Conservation (phyloP, 2,113 vertebrate species). For the Loxodonta africana region DNA sequence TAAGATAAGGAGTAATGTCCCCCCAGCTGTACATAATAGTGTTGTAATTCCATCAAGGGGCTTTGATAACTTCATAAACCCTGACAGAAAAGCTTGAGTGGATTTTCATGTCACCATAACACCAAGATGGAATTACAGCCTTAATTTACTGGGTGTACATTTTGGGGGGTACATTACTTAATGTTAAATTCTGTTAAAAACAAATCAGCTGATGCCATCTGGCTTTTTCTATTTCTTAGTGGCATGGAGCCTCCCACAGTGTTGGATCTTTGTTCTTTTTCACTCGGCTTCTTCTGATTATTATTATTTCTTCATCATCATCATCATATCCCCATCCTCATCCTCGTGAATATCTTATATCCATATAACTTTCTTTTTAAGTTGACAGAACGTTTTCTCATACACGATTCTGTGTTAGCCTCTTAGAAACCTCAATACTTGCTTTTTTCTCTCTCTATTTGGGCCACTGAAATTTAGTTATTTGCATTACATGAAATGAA, state of each 20-base stretch:
- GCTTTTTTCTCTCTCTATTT: neutral
- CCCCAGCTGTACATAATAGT: constrained; percentile 73
- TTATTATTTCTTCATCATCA: neutral
- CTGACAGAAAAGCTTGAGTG: constrained; percentile 70
- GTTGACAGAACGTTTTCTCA: neutral
- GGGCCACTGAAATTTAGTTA: constrained; percentile 43
- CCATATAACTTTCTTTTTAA: neutral
- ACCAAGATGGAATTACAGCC: constrained; percentile 83
- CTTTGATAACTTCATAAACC: constrained; percentile 80
- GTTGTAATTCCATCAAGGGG: constrained; percentile 79
- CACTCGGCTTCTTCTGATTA: neutral
- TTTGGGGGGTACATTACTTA: constrained; percentile 79
- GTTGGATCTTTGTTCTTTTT: constrained; percentile 9
- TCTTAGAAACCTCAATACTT: neutral
- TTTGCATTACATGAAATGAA: constrained; percentile 24
- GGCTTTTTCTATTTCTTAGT: constrained; percentile 11
- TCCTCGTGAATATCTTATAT: neutral
- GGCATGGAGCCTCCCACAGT: neutral
- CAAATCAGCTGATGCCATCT: constrained; percentile 79
- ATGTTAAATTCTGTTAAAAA: constrained; percentile 83
- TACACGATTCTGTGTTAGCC: neutral
- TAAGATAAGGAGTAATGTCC: constrained; percentile 80
- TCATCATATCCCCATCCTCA: neutral
- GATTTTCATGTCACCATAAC: constrained; percentile 82
- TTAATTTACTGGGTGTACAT: constrained; percentile 81